phyloP scores from a whole-genome alignment of 2,113 vertebrate species.

The Ariopsis seemanni region DNA sequence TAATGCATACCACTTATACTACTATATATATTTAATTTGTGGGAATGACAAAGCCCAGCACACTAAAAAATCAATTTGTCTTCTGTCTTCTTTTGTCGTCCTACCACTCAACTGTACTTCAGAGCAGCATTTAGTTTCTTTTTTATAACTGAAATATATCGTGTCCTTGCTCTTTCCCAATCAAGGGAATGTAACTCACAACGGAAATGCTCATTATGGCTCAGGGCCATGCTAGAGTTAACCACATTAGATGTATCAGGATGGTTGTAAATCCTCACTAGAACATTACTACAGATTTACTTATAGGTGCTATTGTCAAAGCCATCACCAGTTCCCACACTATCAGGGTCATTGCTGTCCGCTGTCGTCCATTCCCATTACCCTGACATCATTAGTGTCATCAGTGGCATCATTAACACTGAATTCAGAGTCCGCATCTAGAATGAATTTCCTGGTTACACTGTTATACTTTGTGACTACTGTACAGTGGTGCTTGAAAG shows the following conservation, averaged over 20 bases:
- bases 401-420: constrained; percentile 46
- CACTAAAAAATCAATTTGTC: not conserved
- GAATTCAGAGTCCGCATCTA: constrained; percentile 10
- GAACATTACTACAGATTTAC: constrained; percentile 23
- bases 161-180: constrained; percentile 21
- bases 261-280: constrained; percentile 27
- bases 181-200: constrained; percentile 23
- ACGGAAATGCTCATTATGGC: constrained; percentile 40
- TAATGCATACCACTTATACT: not conserved
- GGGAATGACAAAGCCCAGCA: not conserved
- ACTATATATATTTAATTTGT: not conserved
- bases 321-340: constrained; percentile 31
- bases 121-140: constrained; percentile 1
- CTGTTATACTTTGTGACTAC: too few species aligned
- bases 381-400: constrained; percentile 47
- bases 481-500: too few species aligned
- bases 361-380: constrained; percentile 25
- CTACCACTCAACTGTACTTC: not conserved
- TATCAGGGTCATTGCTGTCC: constrained; percentile 36
- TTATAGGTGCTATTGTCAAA: constrained; percentile 45
- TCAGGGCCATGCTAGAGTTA: constrained; percentile 9
- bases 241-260: constrained; percentile 23
- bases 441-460: too few species aligned
- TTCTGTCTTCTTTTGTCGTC: not conserved
- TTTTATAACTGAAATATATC: constrained; percentile 5